Evolutionary conservation across 1,140 invertebrate genomes (phyloP).

Genomic region (Heterodera carotae): DNA sequence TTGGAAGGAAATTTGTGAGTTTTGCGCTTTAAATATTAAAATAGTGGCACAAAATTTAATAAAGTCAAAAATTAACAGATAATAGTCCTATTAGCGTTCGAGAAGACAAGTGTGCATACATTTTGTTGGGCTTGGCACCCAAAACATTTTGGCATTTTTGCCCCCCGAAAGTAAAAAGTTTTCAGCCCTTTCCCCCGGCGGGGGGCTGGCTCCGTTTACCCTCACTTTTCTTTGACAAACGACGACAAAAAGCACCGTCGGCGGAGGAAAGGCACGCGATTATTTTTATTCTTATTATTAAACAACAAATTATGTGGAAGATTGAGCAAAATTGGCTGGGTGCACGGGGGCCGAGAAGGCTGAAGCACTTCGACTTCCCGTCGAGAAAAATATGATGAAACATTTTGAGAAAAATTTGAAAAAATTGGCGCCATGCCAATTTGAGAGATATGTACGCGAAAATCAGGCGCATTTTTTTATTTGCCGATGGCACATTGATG

Average conservation of each 20-base stretch:
- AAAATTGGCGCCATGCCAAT: neutral
- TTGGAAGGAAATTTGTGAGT: no score
- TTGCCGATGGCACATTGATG: no score
- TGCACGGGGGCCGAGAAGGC: neutral
- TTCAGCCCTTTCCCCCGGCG: neutral
- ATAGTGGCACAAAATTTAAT: no score
- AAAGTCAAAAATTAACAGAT: no score
- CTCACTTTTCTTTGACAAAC: neutral
- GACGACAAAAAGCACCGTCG: neutral
- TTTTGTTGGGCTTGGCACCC: neutral
- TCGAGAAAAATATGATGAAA: neutral
- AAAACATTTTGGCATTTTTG: neutral
- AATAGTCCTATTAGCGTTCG: no score
- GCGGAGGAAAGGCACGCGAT: neutral
- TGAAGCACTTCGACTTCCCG: neutral
- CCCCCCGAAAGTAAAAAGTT: neutral
- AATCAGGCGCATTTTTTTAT: neutral
- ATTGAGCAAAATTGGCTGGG: conserved; percentile 10
- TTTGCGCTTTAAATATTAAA: no score
- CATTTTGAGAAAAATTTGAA: neutral
- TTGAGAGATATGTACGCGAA: no score
- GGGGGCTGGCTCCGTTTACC: neutral
- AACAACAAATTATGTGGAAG: conserved; percentile 15
- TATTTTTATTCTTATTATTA: no score
- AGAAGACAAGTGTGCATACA: no score